These are phyloP conservation scores for Mesoclemmys tuberculata DNA, from an alignment of 2,113 vertebrate species.

Conservation along the genomic window DNA sequence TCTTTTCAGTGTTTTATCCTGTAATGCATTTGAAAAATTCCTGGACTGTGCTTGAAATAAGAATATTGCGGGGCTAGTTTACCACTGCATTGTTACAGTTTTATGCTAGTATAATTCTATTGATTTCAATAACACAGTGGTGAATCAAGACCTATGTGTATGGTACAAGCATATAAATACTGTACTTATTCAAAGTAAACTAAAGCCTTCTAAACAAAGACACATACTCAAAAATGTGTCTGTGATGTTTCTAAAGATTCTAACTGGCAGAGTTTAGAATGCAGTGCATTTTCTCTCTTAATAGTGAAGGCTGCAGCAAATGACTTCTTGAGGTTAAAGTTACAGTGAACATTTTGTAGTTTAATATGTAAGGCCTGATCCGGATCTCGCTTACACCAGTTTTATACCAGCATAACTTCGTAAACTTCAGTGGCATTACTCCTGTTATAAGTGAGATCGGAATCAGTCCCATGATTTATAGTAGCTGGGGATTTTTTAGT, in stretches of 20 bases:
- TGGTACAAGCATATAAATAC: background rate
- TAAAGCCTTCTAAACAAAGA: background rate
- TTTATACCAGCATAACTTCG: background rate
- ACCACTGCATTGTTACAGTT: background rate
- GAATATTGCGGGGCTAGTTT: background rate
- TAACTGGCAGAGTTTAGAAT: background rate
- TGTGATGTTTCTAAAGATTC: background rate
- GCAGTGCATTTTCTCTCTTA: background rate
- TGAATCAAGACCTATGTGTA: background rate
- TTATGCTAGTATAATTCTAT: background rate
- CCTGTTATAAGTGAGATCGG: background rate
- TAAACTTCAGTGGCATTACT: background rate
- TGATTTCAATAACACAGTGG: background rate
- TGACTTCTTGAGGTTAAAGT: background rate
- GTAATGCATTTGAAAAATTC: background rate
- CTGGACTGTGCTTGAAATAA: background rate
- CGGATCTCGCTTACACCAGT: background rate
- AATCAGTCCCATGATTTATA: background rate
- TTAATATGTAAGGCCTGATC: background rate
- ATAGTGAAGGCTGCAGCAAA: background rate
- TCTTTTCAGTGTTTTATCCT: background rate
- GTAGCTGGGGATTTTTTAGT: background rate
- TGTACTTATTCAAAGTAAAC: background rate
- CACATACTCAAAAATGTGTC: background rate
- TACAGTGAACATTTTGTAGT: accelerated